phyloP scores from a whole-genome alignment of 2,888 invertebrate genomes.

The Tridacna crocea region DNA sequence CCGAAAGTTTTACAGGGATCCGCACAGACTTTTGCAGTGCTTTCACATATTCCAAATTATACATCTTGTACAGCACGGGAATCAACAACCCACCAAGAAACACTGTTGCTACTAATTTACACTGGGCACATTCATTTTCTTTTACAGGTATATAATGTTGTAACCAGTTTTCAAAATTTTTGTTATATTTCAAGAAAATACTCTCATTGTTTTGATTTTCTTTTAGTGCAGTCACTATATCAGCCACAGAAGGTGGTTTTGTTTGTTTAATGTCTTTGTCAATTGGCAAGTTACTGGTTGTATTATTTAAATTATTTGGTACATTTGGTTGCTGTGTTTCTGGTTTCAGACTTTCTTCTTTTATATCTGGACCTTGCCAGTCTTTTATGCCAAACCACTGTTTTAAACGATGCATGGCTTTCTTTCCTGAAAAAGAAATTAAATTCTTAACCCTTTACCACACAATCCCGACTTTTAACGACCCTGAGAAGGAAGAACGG shows the following conservation, averaged over 20 bases:
- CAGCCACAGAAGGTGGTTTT: not conserved
- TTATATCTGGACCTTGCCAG: slow-evolving; percentile 20
- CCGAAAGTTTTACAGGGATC: too few species aligned
- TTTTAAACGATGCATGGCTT: slow-evolving; percentile 13
- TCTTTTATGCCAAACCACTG: slow-evolving; percentile 32
- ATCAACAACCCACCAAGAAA: not conserved
- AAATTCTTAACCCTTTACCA: too few species aligned
- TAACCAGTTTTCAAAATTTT: not conserved
- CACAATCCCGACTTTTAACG: too few species aligned
- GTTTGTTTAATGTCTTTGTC: not conserved
- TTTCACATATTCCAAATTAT: not conserved
- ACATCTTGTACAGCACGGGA: not conserved
- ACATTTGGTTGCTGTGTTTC: not conserved
- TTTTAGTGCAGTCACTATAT: not conserved
- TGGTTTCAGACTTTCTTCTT: not conserved
- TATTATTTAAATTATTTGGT: not conserved
- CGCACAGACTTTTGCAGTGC: too few species aligned
- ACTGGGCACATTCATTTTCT: slow-evolving; percentile 6
- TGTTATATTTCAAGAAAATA: not conserved
- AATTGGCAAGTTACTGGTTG: not conserved
- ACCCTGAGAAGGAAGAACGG: too few species aligned
- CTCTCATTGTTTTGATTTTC: not conserved
- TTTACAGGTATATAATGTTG: slow-evolving; percentile 9
- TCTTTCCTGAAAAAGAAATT: not conserved
- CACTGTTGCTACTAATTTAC: slow-evolving; percentile 10